Conservation (phyloP, 1,140 invertebrate species). For the Trachelipus rathkii region DNA sequence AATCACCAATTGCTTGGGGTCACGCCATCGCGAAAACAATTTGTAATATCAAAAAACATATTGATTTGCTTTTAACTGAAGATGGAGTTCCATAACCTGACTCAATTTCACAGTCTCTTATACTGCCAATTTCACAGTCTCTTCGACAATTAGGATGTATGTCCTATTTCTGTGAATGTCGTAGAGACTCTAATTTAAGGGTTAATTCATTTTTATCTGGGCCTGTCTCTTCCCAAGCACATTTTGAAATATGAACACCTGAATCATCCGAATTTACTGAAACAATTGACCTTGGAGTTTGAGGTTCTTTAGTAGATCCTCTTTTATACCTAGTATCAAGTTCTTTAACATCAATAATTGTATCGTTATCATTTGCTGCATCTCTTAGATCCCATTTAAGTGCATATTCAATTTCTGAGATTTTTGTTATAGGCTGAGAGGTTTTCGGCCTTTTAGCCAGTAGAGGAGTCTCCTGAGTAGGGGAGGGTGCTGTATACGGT, state of each 20-base stretch:
- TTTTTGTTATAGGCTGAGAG: slow-evolving; percentile 33
- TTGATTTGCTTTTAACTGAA: slow-evolving; percentile 20
- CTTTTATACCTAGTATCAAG: neutral
- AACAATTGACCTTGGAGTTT: slow-evolving; percentile 34
- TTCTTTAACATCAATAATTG: neutral
- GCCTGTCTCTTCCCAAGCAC: slow-evolving; percentile 33
- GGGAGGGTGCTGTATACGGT: slow-evolving; percentile 38
- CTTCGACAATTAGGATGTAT: no score
- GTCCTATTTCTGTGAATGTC: neutral
- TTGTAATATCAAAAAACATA: no score
- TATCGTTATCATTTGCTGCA: slow-evolving; percentile 6
- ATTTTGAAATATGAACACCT: slow-evolving; percentile 34
- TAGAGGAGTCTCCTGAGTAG: slow-evolving; percentile 30
- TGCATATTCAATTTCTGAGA: slow-evolving; percentile 42
- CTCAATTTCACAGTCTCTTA: slow-evolving; percentile 21
- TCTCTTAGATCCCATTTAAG: slow-evolving; percentile 40
- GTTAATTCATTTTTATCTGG: slow-evolving; percentile 35
- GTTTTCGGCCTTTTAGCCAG: slow-evolving; percentile 39
- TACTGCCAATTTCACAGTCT: no score
- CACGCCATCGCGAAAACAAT: no score
- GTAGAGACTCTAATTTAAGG: slow-evolving; percentile 27
- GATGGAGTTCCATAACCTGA: slow-evolving; percentile 39
- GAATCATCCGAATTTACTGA: slow-evolving; percentile 31
- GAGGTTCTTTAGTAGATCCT: slow-evolving; percentile 19
- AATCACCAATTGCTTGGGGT: no score